These are phyloP conservation scores for Eriosoma lanigerum DNA, from an alignment of 1,140 invertebrate species.

Conservation along the genomic window DNA sequence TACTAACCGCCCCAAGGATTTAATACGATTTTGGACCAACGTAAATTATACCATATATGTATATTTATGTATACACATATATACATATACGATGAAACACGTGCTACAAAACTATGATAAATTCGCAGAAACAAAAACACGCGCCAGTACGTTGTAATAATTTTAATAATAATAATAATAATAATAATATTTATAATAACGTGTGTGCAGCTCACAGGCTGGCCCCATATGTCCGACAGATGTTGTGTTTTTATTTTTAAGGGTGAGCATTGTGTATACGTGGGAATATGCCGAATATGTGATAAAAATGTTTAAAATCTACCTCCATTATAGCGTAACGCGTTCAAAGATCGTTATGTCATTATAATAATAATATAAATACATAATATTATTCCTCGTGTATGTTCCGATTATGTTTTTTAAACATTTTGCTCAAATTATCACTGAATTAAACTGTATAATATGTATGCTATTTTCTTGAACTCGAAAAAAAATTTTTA, in stretches of 20 bases:
- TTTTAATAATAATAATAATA: too few species aligned
- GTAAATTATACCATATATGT: not conserved
- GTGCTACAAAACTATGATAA: not conserved
- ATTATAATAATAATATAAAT: too few species aligned
- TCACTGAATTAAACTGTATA: too few species aligned
- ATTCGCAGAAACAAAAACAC: not conserved
- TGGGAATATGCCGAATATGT: not conserved
- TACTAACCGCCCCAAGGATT: not conserved
- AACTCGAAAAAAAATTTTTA: too few species aligned
- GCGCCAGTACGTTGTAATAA: not conserved
- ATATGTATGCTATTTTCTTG: too few species aligned
- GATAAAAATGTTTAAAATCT: not conserved
- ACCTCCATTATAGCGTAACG: not conserved
- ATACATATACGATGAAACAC: not conserved
- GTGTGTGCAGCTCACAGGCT: not conserved
- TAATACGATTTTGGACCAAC: not conserved
- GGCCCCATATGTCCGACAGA: conserved; percentile 20
- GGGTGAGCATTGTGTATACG: not conserved
- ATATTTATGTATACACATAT: not conserved
- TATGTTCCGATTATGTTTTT: too few species aligned
- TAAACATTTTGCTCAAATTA: too few species aligned
- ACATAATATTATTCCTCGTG: too few species aligned
- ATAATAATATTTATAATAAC: conserved; percentile 14
- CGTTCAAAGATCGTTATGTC: too few species aligned
- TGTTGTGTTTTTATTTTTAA: conserved; percentile 36